Conservation (phyloP, 1,140 invertebrate genomes). For the Stegodyphus dumicola region DNA sequence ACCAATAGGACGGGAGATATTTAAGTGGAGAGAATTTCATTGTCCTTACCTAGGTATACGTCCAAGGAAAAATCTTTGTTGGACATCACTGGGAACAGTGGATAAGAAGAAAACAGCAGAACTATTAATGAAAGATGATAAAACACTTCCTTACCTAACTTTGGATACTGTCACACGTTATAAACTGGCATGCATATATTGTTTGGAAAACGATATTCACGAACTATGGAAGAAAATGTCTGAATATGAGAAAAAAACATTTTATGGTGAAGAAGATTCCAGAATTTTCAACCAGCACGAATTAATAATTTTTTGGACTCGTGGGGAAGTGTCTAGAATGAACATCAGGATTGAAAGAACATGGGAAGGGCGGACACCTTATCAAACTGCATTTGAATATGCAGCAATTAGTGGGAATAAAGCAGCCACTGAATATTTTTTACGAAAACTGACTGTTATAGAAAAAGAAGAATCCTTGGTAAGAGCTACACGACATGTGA, state of each 20-base stretch:
- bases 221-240: too few relatives aligned
- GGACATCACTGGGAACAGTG: slow-evolving; percentile 19
- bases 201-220: too few relatives aligned
- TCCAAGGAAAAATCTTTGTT: not conserved
- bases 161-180: too few relatives aligned
- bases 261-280: too few relatives aligned
- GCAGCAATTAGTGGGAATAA: slow-evolving; percentile 35
- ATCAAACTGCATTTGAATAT: slow-evolving; percentile 34
- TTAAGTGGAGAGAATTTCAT: slow-evolving; percentile 17
- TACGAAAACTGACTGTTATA: slow-evolving; percentile 2
- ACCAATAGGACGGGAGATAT: not conserved
- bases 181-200: too few relatives aligned
- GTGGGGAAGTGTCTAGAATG: not conserved
- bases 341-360: not conserved
- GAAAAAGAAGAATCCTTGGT: slow-evolving; percentile 35
- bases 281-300: not conserved
- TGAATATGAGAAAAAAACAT: too few relatives aligned
- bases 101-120: slow-evolving; percentile 18
- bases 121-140: too few relatives aligned
- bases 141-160: too few relatives aligned
- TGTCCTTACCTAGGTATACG: not conserved
- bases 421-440: slow-evolving; percentile 33
- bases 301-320: slow-evolving; percentile 17
- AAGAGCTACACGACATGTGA: slow-evolving; percentile 32
- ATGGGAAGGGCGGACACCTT: not conserved